Percentiles rank a stretch among this genome's conserved stretches.
Evolutionary conservation across 92 coral and sea anemone species (phyloP).

Genomic region (Phenganax subtilis): DNA sequence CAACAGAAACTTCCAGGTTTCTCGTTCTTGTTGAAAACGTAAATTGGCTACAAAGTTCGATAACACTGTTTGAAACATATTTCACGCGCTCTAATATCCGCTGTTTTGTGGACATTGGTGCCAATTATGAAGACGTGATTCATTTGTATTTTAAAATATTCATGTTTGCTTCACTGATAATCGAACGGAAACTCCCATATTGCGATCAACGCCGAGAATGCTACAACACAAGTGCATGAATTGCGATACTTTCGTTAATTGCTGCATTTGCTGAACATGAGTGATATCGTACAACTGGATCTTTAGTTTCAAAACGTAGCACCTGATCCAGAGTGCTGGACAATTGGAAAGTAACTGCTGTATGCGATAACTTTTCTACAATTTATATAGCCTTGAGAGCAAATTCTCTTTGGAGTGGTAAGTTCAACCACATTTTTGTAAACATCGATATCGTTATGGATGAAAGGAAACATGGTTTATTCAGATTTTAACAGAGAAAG

Average conservation of each 20-base stretch:
- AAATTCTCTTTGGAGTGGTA: not conserved
- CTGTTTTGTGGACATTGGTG: slow-evolving; percentile 2
- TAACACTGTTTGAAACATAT: not conserved
- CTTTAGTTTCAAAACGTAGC: not conserved
- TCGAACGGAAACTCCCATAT: slow-evolving; percentile 33
- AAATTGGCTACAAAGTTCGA: not conserved
- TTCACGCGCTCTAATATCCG: slow-evolving; percentile 24
- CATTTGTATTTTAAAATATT: slow-evolving; percentile 31
- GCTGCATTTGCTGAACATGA: slow-evolving; percentile 9
- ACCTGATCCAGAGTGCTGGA: too few relatives aligned
- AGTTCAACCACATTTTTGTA: not conserved
- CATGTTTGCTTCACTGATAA: slow-evolving; percentile 31
- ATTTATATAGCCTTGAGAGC: not conserved
- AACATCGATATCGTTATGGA: slow-evolving; percentile 10
- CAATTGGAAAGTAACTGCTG: too few relatives aligned
- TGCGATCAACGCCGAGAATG: slow-evolving; percentile 11
- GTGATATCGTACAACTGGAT: slow-evolving; percentile 3
- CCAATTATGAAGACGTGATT: slow-evolving; percentile 17
- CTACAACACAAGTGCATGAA: slow-evolving; percentile 6
- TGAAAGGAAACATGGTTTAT: not conserved
- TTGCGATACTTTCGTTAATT: slow-evolving; percentile 7
- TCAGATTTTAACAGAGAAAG: not conserved
- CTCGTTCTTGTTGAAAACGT: too few relatives aligned
- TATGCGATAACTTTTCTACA: too few relatives aligned
- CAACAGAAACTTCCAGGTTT: too few relatives aligned